Evolutionary conservation across 2,888 invertebrate genomes (phyloP).

Genomic region (Protonemura montana): DNA sequence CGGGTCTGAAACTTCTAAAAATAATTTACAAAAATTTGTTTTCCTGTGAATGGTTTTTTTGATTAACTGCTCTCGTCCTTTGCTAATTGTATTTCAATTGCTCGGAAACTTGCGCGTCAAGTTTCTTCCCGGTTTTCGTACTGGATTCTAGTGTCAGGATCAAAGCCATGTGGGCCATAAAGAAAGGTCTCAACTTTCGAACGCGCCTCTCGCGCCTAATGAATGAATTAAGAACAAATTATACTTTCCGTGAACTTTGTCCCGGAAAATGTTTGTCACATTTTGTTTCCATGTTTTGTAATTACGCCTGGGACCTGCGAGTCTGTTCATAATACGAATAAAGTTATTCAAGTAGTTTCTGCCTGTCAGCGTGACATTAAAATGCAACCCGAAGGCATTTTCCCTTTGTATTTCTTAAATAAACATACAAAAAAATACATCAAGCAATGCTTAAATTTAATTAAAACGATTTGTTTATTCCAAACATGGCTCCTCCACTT

Average conservation of each 20-base stretch:
- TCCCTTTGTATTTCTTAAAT: neutral
- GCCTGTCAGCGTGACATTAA: neutral
- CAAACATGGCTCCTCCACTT: neutral
- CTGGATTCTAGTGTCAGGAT: neutral
- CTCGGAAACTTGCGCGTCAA: neutral
- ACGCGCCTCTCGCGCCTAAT: neutral
- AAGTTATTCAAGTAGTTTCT: neutral
- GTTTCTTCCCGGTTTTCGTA: neutral
- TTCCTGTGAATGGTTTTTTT: neutral
- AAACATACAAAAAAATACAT: neutral
- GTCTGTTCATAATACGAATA: neutral
- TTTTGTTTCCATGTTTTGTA: neutral
- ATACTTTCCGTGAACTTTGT: neutral
- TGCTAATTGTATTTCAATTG: neutral
- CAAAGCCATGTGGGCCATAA: neutral
- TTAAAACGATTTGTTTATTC: neutral
- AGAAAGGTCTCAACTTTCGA: neutral
- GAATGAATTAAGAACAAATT: constrained; percentile 7
- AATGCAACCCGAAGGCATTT: neutral
- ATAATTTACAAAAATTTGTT: neutral
- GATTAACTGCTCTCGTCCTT: neutral
- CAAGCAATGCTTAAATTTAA: neutral
- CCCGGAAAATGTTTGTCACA: neutral
- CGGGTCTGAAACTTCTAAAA: neutral
- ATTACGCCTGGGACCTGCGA: neutral